A percentile compares a stretch with the other conserved stretches of the same genome.
phyloP scores from a whole-genome alignment of 2,888 invertebrate genomes.

The Melipona bicolor region DNA sequence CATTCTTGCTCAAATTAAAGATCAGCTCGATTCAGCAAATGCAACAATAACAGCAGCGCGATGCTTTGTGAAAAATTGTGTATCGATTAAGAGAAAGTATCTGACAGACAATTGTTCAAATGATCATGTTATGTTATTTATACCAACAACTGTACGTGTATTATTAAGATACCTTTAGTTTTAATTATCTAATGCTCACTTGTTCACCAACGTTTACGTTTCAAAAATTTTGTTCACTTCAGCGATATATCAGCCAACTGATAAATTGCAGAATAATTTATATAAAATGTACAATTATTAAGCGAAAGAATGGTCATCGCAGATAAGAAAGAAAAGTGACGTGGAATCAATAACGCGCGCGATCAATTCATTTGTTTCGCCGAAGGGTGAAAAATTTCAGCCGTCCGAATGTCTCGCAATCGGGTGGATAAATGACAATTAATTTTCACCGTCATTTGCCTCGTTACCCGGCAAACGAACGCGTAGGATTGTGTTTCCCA shows the following conservation, averaged over 20 bases:
- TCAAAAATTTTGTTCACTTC: no score
- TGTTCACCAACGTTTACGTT: no score
- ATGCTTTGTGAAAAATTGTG: neutral
- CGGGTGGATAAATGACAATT: slow-evolving; percentile 41
- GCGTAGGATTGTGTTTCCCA: slow-evolving; percentile 59
- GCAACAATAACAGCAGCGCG: neutral
- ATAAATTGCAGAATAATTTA: no score
- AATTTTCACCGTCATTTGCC: slow-evolving; percentile 60
- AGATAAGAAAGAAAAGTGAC: neutral
- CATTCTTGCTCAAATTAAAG: slow-evolving; percentile 66
- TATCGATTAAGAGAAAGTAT: no score
- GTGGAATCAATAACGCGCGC: neutral
- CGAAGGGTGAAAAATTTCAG: slow-evolving; percentile 3
- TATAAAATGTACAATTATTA: no score
- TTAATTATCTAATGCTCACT: no score
- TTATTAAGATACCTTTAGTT: no score
- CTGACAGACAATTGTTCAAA: no score
- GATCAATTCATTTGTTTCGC: slow-evolving; percentile 5
- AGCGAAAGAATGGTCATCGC: no score
- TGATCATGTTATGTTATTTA: no score
- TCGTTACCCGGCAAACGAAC: slow-evolving; percentile 46
- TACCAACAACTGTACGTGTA: no score
- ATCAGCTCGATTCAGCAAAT: slow-evolving; percentile 43
- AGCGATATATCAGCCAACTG: no score
- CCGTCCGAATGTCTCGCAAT: slow-evolving; percentile 13